Evolutionary conservation across 2,113 vertebrate genomes (phyloP).

Genomic region (Corydoras maculifer): DNA sequence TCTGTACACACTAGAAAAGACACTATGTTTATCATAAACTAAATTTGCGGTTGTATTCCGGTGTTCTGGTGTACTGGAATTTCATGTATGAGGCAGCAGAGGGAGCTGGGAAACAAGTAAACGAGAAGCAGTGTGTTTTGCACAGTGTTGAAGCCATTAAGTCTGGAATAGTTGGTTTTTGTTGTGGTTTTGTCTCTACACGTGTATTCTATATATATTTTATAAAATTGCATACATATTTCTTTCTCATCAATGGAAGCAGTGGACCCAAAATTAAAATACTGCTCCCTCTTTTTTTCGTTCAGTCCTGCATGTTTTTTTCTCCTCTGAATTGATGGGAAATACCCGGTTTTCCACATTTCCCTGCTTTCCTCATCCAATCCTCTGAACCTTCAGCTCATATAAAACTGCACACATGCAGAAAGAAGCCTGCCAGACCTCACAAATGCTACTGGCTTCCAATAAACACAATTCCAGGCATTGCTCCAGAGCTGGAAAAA

Average conservation of each 20-base stretch:
- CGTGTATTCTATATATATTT: background rate
- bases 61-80: background rate
- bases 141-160: no score
- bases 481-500: conserved; percentile 6
- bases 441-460: conserved; percentile 23
- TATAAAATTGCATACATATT: background rate
- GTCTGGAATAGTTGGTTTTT: no score
- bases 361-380: background rate
- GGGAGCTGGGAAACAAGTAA: background rate
- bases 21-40: background rate
- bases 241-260: no score
- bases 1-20: background rate
- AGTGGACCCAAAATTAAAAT: no score
- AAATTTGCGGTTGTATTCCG: background rate
- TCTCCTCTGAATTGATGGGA: background rate
- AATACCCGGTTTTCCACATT: conserved; percentile 6
- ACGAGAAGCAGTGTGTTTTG: background rate
- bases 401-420: conserved; percentile 14
- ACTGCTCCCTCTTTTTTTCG: background rate
- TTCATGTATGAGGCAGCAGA: conserved; percentile 7
- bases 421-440: conserved; percentile 25
- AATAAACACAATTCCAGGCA: conserved; percentile 24
- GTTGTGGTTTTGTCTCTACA: no score
- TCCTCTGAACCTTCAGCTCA: conserved; percentile 1
- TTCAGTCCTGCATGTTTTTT: background rate